Percentiles rank a stretch among this genome's conserved stretches.
Evolutionary conservation across 2,888 invertebrate genomes (phyloP).

Genomic region (Phyllotreta striolata): DNA sequence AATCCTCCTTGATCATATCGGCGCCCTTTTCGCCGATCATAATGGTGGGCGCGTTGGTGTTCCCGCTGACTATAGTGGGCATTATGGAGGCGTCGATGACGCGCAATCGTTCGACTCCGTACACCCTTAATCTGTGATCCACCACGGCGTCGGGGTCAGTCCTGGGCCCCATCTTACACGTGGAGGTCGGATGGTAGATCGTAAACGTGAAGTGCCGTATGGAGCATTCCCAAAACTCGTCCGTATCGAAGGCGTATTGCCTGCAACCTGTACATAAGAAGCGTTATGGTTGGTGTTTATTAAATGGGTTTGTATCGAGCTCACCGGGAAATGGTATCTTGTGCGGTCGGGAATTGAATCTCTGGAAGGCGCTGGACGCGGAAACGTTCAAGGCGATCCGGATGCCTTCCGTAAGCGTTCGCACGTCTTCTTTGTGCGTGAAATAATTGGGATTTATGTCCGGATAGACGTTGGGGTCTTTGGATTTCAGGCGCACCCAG

Average conservation of each 20-base stretch:
- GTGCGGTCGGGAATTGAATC: conserved; percentile 81
- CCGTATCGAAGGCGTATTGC: conserved; percentile 74
- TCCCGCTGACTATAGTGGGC: conserved; percentile 88
- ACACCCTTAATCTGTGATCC: conserved; percentile 77
- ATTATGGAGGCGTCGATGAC: conserved; percentile 88
- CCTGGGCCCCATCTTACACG: conserved; percentile 86
- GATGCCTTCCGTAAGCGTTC: conserved; percentile 83
- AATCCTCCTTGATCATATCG: conserved; percentile 89
- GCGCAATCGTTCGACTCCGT: conserved; percentile 79
- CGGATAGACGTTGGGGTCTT: conserved; percentile 83
- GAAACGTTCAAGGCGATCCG: conserved; percentile 83
- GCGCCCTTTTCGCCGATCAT: conserved; percentile 92
- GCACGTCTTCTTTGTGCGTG: conserved; percentile 81
- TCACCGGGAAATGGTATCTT: conserved; percentile 78
- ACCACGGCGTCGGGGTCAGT: conserved; percentile 81
- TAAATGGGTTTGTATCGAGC: not conserved
- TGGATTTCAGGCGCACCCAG: conserved; percentile 81
- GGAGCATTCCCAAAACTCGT: conserved; percentile 88
- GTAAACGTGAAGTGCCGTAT: conserved; percentile 81
- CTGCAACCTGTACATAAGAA: conserved; percentile 69
- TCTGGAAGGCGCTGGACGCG: conserved; percentile 79
- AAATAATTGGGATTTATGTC: conserved; percentile 93
- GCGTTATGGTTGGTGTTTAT: not conserved
- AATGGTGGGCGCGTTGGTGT: conserved; percentile 88
- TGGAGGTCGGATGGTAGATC: conserved; percentile 86